These are phyloP conservation scores for Drosophila nebulosa DNA, from an alignment of 1,140 invertebrate genomes.

Conservation along the genomic window DNA sequence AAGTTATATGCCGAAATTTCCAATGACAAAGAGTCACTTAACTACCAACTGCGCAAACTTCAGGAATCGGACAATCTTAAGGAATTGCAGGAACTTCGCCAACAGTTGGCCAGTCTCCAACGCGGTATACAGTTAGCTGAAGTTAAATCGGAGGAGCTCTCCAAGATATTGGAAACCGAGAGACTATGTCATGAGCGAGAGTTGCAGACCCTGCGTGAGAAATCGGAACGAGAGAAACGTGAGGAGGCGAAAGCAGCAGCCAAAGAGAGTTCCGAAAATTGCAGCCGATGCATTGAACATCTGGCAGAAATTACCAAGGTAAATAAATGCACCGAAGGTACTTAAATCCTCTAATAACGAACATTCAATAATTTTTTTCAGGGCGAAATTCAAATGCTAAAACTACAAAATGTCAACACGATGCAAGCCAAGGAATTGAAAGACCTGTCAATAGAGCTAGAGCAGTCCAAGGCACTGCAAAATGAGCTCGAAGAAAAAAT, in stretches of 20 bases:
- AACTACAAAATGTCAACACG: constrained; percentile 59
- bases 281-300: constrained; percentile 66
- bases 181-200: constrained; percentile 64
- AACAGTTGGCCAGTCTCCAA: constrained; percentile 51
- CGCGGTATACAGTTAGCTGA: constrained; percentile 64
- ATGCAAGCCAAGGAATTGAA: constrained; percentile 54
- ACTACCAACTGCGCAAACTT: constrained; percentile 63
- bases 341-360: not conserved
- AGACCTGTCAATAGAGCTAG: constrained; percentile 41
- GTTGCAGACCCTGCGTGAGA: constrained; percentile 45
- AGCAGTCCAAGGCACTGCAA: constrained; percentile 43
- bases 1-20: constrained; percentile 70
- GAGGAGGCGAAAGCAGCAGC: constrained; percentile 27
- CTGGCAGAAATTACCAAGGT: constrained; percentile 71
- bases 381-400: constrained; percentile 70
- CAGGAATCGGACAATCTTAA: constrained; percentile 45
- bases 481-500: constrained; percentile 46
- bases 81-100: constrained; percentile 60
- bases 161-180: constrained; percentile 62
- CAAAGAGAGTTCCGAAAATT: constrained; percentile 52
- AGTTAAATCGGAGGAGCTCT: constrained; percentile 62
- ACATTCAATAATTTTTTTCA: constrained; percentile 23
- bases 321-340: not conserved
- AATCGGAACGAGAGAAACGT: constrained; percentile 52
- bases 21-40: constrained; percentile 64